Percentiles rank a stretch among this genome's conserved stretches.
phyloP scores from a whole-genome alignment of 2,113 vertebrate species.

The Syrrhaptes paradoxus region DNA sequence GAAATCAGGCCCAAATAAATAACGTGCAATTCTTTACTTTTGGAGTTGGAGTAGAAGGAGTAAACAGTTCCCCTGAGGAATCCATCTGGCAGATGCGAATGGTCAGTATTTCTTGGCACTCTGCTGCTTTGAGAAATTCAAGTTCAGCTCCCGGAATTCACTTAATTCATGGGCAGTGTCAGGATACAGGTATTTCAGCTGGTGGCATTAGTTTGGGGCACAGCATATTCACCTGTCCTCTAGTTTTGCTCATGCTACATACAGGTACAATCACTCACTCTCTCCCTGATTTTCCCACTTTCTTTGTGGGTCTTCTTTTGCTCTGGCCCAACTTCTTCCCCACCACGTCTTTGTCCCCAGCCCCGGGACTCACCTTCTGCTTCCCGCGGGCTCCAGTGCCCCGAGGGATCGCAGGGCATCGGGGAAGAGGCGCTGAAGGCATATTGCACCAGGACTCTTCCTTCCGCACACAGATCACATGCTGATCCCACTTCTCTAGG shows the following conservation, averaged over 20 bases:
- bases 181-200: neutral
- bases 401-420: conserved; percentile 90
- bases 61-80: conserved; percentile 16
- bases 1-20: neutral
- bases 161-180: conserved; percentile 62
- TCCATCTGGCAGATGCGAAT: conserved; percentile 14
- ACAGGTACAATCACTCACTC: neutral
- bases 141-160: conserved; percentile 74
- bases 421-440: conserved; percentile 94
- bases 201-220: neutral
- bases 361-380: conserved; percentile 88
- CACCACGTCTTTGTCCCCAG: neutral
- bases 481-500: conserved; percentile 99
- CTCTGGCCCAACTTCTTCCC: neutral
- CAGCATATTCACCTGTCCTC: neutral
- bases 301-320: conserved; percentile 18
- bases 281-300: conserved; percentile 43
- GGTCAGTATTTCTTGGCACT: conserved; percentile 65
- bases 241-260: accelerated
- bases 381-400: conserved; percentile 97
- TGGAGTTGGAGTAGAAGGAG: neutral
- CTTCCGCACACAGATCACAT: conserved; percentile 93
- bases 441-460: conserved; percentile 89
- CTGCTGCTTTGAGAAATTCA: conserved; percentile 73
- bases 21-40: neutral